Evolutionary conservation across 2,888 invertebrate species (phyloP), one percentile per base, ranked within the genome.

Genomic region (Congeria kusceri): DNA sequence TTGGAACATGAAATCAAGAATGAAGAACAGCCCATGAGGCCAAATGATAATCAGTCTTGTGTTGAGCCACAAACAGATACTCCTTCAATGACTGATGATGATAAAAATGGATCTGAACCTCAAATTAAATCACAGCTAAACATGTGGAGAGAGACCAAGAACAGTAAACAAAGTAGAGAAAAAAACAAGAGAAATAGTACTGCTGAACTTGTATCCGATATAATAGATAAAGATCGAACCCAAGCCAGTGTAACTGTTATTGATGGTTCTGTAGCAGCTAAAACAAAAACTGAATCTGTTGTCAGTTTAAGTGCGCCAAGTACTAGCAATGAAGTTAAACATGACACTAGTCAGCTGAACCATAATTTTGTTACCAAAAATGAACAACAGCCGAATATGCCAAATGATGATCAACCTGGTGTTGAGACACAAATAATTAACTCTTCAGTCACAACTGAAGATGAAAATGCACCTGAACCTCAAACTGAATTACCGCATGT

Each of bases 351-450:
- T 23, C 7, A 18, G 23, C 0, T 23, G 2, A 18, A 62, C 15
- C 29, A 62, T n/a, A 13, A 44, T 62, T 62, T 62, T 32, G 62
- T 56, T 25, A 53, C 49, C 32, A 56, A 71, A 28, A 63, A 44
- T 62, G 57, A 46, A 44, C 53, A 69, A n/a, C 47, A 47, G 28
- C 29, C 0, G 11, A 53, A 62, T 25, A 62, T 28, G 29, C n/a
- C 23, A 32, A 46, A 28, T 20, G 49, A 20, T 47, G 68, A 3
- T 39, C 3, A 62, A 18, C 39, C 39, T 44, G 4, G n/a, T 20
- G 15, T 23, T 27, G 44, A 13, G 28, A 15, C 28, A 25, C 28
- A 4, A 49, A 49, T 15, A 25, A 64, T n/a, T 64, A 25, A 49
- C 20, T 1, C 28, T 20, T 11, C 62, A 44, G 44, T 23, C 11